Evolutionary conservation across 2,888 invertebrate species (phyloP), one percentile per base, ranked within the genome.

Genomic region (Actias luna): DNA sequence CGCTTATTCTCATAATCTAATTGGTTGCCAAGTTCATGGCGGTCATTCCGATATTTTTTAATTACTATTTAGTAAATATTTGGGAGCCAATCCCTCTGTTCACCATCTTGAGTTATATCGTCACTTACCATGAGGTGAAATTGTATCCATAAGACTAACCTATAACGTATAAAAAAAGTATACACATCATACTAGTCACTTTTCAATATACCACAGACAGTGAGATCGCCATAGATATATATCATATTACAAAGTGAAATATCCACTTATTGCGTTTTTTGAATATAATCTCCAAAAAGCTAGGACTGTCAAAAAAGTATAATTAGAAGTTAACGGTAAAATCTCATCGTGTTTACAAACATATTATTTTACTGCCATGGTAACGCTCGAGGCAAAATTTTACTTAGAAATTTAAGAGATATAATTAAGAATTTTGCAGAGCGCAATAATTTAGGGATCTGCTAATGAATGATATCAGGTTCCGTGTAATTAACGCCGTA

Each of bases 371-470:
- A 89, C 85, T 85, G 88, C 84, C 83, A 78, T 79, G 76, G 71
- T 81, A 80, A 78, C 82, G 88, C 92, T 85, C 77, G 67, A 78
- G 90, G 92, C 91, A 68, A 87, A 88, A 90, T 87, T 91, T 91
- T 88, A 87, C 90, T 91, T 88, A 89, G 92, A 92, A 91, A 92
- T 90, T 89, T 85, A 90, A 92, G 91, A 90, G 88, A 89, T 92
- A 92, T 92, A 92, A 92, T 92, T 92, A 92, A 92, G 89, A 92
- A 90, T 90, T 92, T 90, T 84, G 89, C 84, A 80, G 83, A 80
- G 84, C 89, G 85, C 84, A 89, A 89, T 92, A 92, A 92, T 92
- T 92, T 92, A 79, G 89, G 88, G 89, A 80, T 87, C 84, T 80
- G 76, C 84, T 92, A 90, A 92, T 90, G 86, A 90, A 89, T 88